These are phyloP conservation scores for Iphiclides podalirius DNA, from an alignment of 2,888 invertebrate genomes.

Conservation along the genomic window DNA sequence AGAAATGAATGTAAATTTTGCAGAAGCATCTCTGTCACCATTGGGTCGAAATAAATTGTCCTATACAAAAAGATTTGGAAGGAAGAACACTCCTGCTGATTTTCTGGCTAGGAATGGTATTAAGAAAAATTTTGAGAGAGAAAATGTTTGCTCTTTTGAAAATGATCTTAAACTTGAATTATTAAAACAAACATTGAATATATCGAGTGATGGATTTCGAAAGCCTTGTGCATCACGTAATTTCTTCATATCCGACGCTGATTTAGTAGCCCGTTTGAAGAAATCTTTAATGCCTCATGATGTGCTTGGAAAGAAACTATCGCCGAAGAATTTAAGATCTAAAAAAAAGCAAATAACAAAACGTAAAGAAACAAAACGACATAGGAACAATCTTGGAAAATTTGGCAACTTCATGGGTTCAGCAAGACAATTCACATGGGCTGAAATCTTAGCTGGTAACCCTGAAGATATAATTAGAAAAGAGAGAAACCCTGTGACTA, in stretches of 20 bases:
- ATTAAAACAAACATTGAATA: constrained; percentile 64
- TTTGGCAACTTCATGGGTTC: constrained; percentile 77
- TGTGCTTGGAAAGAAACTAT: constrained; percentile 72
- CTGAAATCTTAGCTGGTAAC: constrained; percentile 82
- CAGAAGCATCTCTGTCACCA: constrained; percentile 55
- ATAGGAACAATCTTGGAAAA: constrained; percentile 69
- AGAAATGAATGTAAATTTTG: constrained; percentile 65
- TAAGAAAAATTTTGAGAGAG: constrained; percentile 63
- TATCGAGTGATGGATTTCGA: constrained; percentile 66
- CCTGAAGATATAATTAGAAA: constrained; percentile 82
- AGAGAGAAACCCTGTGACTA: constrained; percentile 48
- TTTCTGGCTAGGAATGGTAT: constrained; percentile 63
- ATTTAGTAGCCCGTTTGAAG: constrained; percentile 66
- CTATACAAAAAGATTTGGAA: constrained; percentile 57
- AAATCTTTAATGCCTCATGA: constrained; percentile 75
- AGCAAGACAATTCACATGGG: constrained; percentile 82
- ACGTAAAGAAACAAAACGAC: constrained; percentile 65
- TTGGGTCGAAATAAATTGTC: constrained; percentile 58
- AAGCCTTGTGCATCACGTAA: constrained; percentile 71
- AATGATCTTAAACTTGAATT: constrained; percentile 67
- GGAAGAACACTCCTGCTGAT: constrained; percentile 63
- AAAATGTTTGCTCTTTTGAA: constrained; percentile 66
- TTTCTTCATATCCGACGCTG: constrained; percentile 72
- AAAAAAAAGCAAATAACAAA: constrained; percentile 72
- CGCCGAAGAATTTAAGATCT: constrained; percentile 83